phyloP scores from a whole-genome alignment of 2,113 vertebrate genomes.

The Sinocyclocheilus anshuiensis region DNA sequence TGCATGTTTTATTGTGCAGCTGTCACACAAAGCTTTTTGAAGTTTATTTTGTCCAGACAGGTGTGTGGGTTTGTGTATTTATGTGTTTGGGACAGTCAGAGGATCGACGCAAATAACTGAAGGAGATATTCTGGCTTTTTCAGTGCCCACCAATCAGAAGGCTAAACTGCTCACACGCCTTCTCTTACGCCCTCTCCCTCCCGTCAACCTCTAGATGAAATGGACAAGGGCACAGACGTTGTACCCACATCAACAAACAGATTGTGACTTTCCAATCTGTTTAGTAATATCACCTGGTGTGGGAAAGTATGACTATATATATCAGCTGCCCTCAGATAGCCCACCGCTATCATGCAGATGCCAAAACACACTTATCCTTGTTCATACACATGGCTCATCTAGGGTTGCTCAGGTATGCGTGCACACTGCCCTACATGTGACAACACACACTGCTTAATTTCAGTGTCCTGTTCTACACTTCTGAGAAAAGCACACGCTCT shows the following conservation, averaged over 20 bases:
- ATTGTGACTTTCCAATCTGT: not conserved
- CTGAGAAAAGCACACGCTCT: not conserved
- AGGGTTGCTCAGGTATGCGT: not conserved
- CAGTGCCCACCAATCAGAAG: slow-evolving; percentile 67
- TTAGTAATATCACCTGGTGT: not conserved
- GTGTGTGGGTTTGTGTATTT: slow-evolving; percentile 2
- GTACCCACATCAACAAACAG: slow-evolving; percentile 10
- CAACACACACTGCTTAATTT: not conserved
- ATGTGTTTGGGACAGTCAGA: not conserved
- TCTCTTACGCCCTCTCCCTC: slow-evolving; percentile 10
- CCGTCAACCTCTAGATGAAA: slow-evolving; percentile 63
- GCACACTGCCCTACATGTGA: not conserved
- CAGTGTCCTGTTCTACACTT: not conserved
- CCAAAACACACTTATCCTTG: slow-evolving; percentile 12
- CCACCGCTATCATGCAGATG: not conserved
- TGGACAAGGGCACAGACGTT: slow-evolving; percentile 58
- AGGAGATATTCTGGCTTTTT: slow-evolving; percentile 52
- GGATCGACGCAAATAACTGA: slow-evolving; percentile 48
- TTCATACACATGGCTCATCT: not conserved
- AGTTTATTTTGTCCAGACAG: slow-evolving; percentile 19
- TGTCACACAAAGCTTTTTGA: slow-evolving; percentile 12
- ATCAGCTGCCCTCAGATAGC: slow-evolving; percentile 12
- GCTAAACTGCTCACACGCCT: slow-evolving; percentile 63
- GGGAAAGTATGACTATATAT: slow-evolving; percentile 40
- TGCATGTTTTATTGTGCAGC: slow-evolving; percentile 23